Conservation (phyloP, 2,888 invertebrate genomes). For the Meta bourneti region DNA sequence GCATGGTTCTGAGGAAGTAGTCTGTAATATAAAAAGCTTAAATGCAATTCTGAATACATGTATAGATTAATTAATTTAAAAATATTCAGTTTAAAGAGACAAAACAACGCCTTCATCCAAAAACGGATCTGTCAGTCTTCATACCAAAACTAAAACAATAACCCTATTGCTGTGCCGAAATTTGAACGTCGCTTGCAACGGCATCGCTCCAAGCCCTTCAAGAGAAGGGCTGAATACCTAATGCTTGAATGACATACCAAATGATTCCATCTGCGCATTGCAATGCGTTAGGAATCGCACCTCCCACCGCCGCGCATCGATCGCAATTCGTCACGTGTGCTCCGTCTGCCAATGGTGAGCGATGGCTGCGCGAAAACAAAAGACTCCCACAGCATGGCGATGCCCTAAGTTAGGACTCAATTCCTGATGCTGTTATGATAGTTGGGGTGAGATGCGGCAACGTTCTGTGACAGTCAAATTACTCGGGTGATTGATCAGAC, state of each 20-base stretch:
- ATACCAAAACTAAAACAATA: too few relatives aligned
- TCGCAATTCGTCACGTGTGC: constrained; percentile 53
- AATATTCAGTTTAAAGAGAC: too few relatives aligned
- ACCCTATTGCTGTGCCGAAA: too few relatives aligned
- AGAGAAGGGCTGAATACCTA: constrained; percentile 13
- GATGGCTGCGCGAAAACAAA: constrained; percentile 20
- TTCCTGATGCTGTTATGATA: constrained; percentile 4
- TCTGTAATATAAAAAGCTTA: too few relatives aligned
- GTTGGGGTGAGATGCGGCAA: constrained; percentile 12
- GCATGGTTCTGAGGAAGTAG: too few relatives aligned
- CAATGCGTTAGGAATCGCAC: not conserved
- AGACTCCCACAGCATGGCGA: constrained; percentile 35
- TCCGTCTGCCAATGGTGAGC: constrained; percentile 36
- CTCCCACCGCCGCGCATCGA: constrained; percentile 29
- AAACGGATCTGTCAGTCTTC: too few relatives aligned
- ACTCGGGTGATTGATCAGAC: constrained; percentile 59
- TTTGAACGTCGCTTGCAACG: not conserved
- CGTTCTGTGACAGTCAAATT: constrained; percentile 64
- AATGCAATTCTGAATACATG: too few relatives aligned
- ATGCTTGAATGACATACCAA: constrained; percentile 5
- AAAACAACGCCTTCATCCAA: too few relatives aligned
- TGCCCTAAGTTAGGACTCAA: constrained; percentile 50
- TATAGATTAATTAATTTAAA: too few relatives aligned
- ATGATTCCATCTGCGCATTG: constrained; percentile 17
- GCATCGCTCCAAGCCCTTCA: not conserved